Evolutionary conservation across 23 tunicate species (phyloP).

Genomic region (Halocynthia roretzi): DNA sequence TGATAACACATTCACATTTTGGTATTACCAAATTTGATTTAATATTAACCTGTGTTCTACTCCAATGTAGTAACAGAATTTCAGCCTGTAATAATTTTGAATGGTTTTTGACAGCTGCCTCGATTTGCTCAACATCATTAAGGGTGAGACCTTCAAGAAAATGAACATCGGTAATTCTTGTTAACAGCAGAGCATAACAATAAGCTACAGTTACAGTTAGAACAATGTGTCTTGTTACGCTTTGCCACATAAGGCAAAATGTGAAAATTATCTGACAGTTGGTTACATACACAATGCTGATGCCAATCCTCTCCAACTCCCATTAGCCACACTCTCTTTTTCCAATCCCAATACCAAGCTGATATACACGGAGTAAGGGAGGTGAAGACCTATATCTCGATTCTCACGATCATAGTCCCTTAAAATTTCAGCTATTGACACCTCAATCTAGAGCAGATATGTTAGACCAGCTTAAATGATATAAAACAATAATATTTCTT

Average conservation of each 20-base stretch:
- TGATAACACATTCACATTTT: too few relatives aligned
- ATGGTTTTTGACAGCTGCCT: conserved; percentile 2
- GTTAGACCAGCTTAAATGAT: neutral
- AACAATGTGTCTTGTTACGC: too few relatives aligned
- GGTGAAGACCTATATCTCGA: conserved; percentile 44
- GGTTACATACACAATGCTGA: conserved; percentile 37
- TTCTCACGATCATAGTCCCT: conserved; percentile 31
- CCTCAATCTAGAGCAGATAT: conserved; percentile 30
- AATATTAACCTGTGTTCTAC: neutral
- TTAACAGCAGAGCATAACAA: too few relatives aligned
- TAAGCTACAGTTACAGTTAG: too few relatives aligned
- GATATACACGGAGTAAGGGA: conserved; percentile 51
- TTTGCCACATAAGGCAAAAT: too few relatives aligned
- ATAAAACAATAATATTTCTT: too few relatives aligned
- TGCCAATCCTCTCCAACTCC: conserved; percentile 78
- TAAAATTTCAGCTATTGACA: conserved; percentile 58
- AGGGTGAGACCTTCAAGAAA: neutral
- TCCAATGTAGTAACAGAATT: conserved; percentile 16
- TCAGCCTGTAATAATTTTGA: conserved; percentile 10
- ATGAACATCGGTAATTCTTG: too few relatives aligned
- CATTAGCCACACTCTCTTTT: conserved; percentile 51
- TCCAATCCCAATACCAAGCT: conserved; percentile 59
- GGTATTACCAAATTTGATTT: too few relatives aligned
- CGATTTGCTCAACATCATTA: conserved; percentile 9
- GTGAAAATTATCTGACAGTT: neutral